Evolutionary conservation across 1,140 invertebrate species (phyloP).

Genomic region (Elymnias hypermnestra): DNA sequence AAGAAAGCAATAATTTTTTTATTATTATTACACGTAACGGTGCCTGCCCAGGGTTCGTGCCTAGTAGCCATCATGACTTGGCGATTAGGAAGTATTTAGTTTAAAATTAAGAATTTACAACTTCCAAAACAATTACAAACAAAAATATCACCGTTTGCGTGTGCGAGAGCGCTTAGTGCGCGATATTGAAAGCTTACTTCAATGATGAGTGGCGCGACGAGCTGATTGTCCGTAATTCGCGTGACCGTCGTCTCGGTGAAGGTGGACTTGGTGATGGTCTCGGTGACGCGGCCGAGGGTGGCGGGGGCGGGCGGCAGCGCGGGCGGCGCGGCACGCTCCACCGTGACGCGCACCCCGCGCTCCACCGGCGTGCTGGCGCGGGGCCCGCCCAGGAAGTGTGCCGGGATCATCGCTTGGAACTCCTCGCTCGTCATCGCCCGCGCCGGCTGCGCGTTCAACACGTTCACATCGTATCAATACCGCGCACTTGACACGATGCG

Average conservation of each 20-base stretch:
- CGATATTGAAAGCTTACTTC: slow-evolving; percentile 80
- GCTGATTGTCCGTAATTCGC: slow-evolving; percentile 92
- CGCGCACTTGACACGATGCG: background rate
- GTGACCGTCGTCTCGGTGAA: slow-evolving; percentile 96
- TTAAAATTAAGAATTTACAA: no score
- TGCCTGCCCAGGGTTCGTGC: no score
- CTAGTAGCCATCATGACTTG: no score
- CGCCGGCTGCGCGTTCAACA: slow-evolving; percentile 78
- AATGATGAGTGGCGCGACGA: slow-evolving; percentile 87
- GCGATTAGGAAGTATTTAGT: background rate
- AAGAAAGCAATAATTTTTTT: no score
- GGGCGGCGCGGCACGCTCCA: slow-evolving; percentile 71
- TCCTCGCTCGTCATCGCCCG: slow-evolving; percentile 93
- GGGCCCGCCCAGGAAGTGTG: slow-evolving; percentile 85
- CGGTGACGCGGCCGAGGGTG: slow-evolving; percentile 89
- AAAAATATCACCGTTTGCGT: background rate
- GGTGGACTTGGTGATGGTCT: slow-evolving; percentile 95
- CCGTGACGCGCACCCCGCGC: slow-evolving; percentile 72
- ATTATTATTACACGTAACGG: no score
- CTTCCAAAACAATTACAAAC: background rate
- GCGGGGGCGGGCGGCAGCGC: slow-evolving; percentile 89
- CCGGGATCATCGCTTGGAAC: slow-evolving; percentile 95
- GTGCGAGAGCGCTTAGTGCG: background rate
- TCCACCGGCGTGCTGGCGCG: slow-evolving; percentile 33
- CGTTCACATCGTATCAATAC: slow-evolving; percentile 58